Evolutionary conservation across 2,113 vertebrate species (phyloP), one percentile per base, ranked within the genome.

Genomic region (Notothenia coriiceps): DNA sequence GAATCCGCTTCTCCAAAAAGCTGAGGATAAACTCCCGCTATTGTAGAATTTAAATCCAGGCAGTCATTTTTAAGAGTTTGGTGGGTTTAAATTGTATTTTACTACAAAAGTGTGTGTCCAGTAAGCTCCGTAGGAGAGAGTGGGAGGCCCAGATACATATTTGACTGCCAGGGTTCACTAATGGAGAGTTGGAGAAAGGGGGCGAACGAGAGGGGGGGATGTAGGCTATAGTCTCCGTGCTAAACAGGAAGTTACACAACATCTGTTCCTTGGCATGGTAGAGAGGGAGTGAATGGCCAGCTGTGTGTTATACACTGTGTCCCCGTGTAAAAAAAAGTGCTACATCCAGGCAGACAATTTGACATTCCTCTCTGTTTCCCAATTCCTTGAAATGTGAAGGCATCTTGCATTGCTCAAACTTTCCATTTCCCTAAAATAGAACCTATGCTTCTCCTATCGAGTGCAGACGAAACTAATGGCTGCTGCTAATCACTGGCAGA

Each of bases 191-290:
- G 74, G 80, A 88, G 86, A 87, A 82, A 81, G 82, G 81, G 72
- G 69, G 79, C 10, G 84, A 72, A 72, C 49, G 47, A 80, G 74
- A 71, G 74, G 76, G 72, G 72, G 73, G 85, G 80, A 78, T 71
- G 82, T 83, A 76, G 75, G 79, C 83, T 84, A 69, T 78, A 79
- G 86, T 85, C 68, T 86, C 72, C 22, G 54, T 79, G 71, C 88
- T 90, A 86, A 93, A 93, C 88, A 93, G 93, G 92, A 94, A 92
- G 90, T 93, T 93, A 88, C 89, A 82, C 89, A 93, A 93, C 88
- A 90, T 93, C 86, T 94, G 88, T 86, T 90, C 80, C 83, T 90
- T 89, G 84, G 88, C 86, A 79, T 85, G 67, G 35, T 71, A 79
- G 69, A 80, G 61, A 67, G 52, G 57, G 86, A 88, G 72, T 79